A percentile compares a stretch with the other conserved stretches of the same genome.
phyloP scores from a whole-genome alignment of 2,113 vertebrate genomes.

The Melanerpes aurifrons region DNA sequence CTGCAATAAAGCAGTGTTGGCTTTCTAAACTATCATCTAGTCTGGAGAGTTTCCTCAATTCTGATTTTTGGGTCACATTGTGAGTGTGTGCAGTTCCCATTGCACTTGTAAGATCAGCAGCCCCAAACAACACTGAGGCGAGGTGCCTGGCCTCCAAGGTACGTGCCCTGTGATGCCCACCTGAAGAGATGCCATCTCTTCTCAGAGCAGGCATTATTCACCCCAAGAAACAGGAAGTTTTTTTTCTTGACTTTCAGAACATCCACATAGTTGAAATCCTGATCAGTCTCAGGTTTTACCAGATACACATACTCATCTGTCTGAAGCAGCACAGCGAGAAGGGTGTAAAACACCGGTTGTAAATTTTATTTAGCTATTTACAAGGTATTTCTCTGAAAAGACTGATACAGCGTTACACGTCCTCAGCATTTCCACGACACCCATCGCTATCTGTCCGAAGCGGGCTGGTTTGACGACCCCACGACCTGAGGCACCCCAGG shows the following conservation, averaged over 20 bases:
- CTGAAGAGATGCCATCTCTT: accelerated
- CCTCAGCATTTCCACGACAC: accelerated
- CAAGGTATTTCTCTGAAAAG: accelerated
- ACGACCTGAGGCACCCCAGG: background rate
- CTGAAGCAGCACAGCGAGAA: accelerated
- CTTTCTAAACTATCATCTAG: too few relatives aligned
- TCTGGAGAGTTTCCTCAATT: too few relatives aligned
- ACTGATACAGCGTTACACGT: accelerated
- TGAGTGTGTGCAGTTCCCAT: accelerated
- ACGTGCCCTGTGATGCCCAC: background rate
- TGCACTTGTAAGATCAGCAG: accelerated
- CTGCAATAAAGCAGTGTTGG: too few relatives aligned
- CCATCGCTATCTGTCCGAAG: background rate
- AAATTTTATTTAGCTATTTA: accelerated
- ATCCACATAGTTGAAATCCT: accelerated
- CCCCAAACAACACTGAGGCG: accelerated
- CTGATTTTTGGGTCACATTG: too few relatives aligned
- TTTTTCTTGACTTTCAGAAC: accelerated
- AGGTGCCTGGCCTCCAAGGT: accelerated
- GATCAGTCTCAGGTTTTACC: background rate
- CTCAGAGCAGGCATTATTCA: accelerated
- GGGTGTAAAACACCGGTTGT: accelerated
- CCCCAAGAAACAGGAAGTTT: background rate
- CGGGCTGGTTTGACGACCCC: background rate
- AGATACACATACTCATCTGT: accelerated